Evolutionary conservation across 1,140 invertebrate species (phyloP), one percentile per base, ranked within the genome.

Genomic region (Arion vulgaris): DNA sequence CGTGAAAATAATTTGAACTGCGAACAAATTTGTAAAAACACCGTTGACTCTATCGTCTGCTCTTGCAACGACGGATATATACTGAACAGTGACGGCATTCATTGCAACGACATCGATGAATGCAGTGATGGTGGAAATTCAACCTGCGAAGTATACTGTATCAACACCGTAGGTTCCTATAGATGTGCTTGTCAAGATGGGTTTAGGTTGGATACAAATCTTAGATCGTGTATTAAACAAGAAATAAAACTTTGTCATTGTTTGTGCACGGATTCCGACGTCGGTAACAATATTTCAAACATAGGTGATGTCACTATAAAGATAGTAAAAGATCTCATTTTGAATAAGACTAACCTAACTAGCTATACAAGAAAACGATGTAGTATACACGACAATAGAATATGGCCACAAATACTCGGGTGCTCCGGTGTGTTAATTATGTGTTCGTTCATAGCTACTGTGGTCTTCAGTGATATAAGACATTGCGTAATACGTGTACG

Each of bases 41-140:
- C 51, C 1, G 51, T 4, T 4, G 51, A 23, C 51, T 15, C 7
- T 4, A 53, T 38, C 45, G 0, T 1, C 0, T 75, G 73, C 53
- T 32, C 32, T 9, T 75, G 73, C 28, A 1, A 34, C 2, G 23
- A 34, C 2, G 73, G 73, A 28, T 75, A 49, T 45, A 51, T 19
- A 4, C 45, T 75, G 26, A 45, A 17, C 13, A 28, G 2, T 7
- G 45, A 75, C 45, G 17, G 17, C 11, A 51, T 34, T 9, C 38
- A 34, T 17, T 75, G 73, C 45, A 15, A 28, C 1, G 73, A 75
- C 28, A 28, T 75, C 1, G 23, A 75, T 32, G 73, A 75, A 75
- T 75, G 73, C 9, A 15, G 4, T 26, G 15, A 26, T 15, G n/a
- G 2, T 7, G 41, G n/a, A 38, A n/a, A n/a, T 5, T 9, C 15